Percentiles rank a stretch among this genome's conserved stretches.
Conservation (phyloP, 2,113 vertebrate genomes). For the Lasiurus cinereus region DNA sequence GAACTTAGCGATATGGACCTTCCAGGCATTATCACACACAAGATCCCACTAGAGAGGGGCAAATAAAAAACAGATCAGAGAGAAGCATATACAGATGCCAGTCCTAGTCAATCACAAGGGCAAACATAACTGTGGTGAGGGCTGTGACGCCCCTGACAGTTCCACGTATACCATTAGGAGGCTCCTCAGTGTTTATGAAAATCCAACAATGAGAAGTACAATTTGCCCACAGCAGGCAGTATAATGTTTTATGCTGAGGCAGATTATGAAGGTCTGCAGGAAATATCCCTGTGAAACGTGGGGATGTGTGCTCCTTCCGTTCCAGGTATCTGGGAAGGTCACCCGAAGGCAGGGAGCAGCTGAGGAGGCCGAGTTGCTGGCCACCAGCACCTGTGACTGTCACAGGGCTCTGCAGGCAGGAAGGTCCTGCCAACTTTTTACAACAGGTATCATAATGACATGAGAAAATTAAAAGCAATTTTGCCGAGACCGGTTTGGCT, state of each 20-base stretch:
- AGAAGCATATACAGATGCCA: constrained; percentile 48
- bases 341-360: neutral
- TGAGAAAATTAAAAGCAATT: neutral
- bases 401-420: rapidly evolving
- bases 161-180: neutral
- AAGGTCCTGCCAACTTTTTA: neutral
- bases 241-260: neutral
- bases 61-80: constrained; percentile 78
- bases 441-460: neutral
- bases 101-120: constrained; percentile 10
- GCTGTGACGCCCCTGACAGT: neutral
- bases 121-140: neutral
- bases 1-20: constrained; percentile 98
- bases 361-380: rapidly evolving
- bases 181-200: neutral
- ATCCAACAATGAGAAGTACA: neutral
- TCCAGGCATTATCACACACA: constrained; percentile 98
- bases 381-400: neutral
- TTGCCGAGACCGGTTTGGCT: too few species aligned
- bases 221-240: neutral
- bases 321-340: neutral
- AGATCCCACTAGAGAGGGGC: constrained; percentile 95
- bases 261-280: neutral
- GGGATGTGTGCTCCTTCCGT: neutral
- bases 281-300: neutral